A percentile compares a stretch with the other conserved stretches of the same genome.
These are phyloP conservation scores for Metallyticus violacea DNA, from an alignment of 2,888 invertebrate species.

Conservation along the genomic window DNA sequence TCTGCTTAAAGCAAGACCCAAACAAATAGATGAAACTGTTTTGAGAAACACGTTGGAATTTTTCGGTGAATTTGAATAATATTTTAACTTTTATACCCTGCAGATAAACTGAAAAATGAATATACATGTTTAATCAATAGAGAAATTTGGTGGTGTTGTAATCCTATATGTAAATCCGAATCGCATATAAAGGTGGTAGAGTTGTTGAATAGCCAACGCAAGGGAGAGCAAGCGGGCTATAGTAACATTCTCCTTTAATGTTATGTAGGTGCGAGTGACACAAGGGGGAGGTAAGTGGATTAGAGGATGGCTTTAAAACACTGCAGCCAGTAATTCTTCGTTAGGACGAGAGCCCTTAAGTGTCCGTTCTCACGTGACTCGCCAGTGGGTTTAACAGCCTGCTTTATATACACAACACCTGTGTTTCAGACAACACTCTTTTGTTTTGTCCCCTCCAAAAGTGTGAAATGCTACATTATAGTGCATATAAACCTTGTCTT, in stretches of 20 bases:
- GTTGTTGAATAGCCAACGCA: not conserved
- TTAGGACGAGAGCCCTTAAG: not conserved
- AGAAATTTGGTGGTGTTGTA: no score
- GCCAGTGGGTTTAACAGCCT: not conserved
- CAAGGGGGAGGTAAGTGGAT: not conserved
- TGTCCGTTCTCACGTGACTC: not conserved
- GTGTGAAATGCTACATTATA: no score
- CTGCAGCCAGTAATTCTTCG: not conserved
- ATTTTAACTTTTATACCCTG: no score
- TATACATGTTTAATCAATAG: no score
- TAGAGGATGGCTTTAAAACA: not conserved
- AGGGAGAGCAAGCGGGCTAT: not conserved
- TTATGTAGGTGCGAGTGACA: not conserved
- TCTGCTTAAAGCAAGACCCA: no score
- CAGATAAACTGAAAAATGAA: no score
- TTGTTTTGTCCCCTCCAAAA: no score
- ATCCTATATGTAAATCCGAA: not conserved
- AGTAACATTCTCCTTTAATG: not conserved
- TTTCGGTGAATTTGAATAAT: no score
- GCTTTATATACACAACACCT: not conserved
- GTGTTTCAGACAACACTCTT: not conserved
- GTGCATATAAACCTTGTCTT: no score
- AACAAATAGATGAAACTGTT: no score
- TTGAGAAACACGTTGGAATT: no score
- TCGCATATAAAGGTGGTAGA: not conserved